Evolutionary conservation across 2,113 vertebrate genomes (phyloP), one percentile per base, ranked within the genome.

Genomic region (Lampris incognitus): DNA sequence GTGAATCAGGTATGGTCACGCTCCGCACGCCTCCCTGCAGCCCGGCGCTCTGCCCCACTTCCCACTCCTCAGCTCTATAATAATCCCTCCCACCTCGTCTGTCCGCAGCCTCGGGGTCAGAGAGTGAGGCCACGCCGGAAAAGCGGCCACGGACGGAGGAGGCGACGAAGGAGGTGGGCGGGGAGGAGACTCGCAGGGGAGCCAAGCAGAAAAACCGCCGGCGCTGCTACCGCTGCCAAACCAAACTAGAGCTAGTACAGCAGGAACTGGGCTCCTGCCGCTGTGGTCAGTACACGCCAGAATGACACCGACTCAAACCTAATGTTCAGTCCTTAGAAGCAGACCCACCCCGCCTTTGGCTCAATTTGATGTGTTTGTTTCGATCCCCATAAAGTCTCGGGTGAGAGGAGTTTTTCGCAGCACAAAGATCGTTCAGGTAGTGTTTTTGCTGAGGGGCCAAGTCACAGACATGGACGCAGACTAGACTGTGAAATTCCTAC

Each of bases 211-310:
- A 96, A 93, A 98, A 96, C 79, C 96, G 97, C 63, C 95, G 96
- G 65, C 95, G 97, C 78, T 98, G 97, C 91, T 97, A 95, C 88
- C 96, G 96, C 94, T 98, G 97, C 94, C 97, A 98, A 94, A 96
- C 95, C 92, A 98, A 97, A 92, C 95, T 98, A 89, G 97, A 98
- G 91, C 94, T 98, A 93, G 97, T 98, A 81, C 97, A 98, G 93
- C 96, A 98, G 93, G 96, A 98, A 69, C 89, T 98, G 94, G 97
- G 97, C 87, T 97, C 95, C 0, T 98, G 97, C 89, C 97, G 97
- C 90, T 98, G 97, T 54, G 97, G 97, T 98, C 74, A 95, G 96
- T 92, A 72, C 10, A 2, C 37, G 3, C 1, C 52, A 1, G 51
- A 6, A 66, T 7, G 24, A 24, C 24, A 24, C 24, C 24, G 24